These are phyloP conservation scores for Pseudopleuronectes americanus DNA, from an alignment of 2,797 vertebrate genomes.

Conservation along the genomic window DNA sequence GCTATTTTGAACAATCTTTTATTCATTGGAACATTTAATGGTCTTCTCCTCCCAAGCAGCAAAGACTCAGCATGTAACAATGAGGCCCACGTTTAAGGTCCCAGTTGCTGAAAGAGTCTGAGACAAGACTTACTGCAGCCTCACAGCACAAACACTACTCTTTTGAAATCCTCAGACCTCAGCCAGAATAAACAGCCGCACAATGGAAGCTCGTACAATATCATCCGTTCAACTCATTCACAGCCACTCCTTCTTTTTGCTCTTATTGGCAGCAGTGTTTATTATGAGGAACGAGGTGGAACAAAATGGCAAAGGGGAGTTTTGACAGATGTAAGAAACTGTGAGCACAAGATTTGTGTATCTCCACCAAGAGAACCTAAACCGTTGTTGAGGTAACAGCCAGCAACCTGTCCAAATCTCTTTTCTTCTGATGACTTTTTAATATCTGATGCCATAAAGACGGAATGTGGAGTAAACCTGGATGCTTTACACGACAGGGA, in stretches of 20 bases:
- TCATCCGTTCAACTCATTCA: constrained; percentile 32
- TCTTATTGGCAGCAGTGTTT: constrained; percentile 42
- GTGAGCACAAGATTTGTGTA: constrained; percentile 24
- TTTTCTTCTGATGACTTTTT: constrained; percentile 44
- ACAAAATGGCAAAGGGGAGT: constrained; percentile 30
- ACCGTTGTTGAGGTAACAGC: constrained; percentile 37
- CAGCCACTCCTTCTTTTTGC: constrained; percentile 28
- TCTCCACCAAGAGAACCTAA: constrained; percentile 42
- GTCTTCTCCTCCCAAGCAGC: constrained; percentile 4
- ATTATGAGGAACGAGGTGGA: constrained; percentile 33
- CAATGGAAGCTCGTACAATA: constrained; percentile 33
- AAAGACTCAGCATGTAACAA: constrained; percentile 18
- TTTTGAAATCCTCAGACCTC: constrained; percentile 43
- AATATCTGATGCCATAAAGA: constrained; percentile 37
- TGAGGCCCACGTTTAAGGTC: constrained; percentile 26
- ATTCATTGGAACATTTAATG: constrained; percentile 20
- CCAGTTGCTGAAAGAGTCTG: constrained; percentile 37
- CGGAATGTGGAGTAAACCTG: constrained; percentile 22
- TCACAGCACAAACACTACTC: constrained; percentile 35
- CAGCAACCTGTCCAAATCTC: constrained; percentile 41
- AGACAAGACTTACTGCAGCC: constrained; percentile 31
- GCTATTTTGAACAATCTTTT: constrained; percentile 26
- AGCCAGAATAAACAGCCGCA: constrained; percentile 64
- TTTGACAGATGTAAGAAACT: constrained; percentile 53
- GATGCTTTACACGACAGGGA: constrained; percentile 7